These are phyloP conservation scores for Molossus alvarezi DNA, from an alignment of 2,797 vertebrate species.

Conservation along the genomic window DNA sequence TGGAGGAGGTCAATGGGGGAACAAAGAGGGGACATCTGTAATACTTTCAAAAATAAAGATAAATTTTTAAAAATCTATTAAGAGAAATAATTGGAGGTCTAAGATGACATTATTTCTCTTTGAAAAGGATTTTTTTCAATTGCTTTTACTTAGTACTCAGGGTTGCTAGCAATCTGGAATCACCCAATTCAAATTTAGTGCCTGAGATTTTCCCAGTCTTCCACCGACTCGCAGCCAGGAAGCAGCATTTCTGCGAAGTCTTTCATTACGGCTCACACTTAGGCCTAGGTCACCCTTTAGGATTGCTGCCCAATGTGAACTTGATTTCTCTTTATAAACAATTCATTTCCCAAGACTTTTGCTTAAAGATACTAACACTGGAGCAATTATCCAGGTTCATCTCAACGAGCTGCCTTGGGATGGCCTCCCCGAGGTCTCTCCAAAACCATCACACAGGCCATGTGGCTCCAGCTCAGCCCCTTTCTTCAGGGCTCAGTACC, in stretches of 20 bases:
- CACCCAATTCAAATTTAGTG: neutral
- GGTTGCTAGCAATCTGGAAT: neutral
- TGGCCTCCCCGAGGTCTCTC: conserved; percentile 4
- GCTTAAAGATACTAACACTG: neutral
- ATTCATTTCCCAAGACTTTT: conserved; percentile 46
- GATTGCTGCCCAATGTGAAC: neutral
- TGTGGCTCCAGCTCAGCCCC: neutral
- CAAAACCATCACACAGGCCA: conserved; percentile 46
- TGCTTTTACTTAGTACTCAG: neutral
- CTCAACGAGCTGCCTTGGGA: conserved; percentile 50
- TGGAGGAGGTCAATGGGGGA: too few species aligned
- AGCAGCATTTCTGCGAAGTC: neutral
- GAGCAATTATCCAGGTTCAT: conserved; percentile 59
- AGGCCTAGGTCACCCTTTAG: neutral
- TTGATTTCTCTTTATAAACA: conserved; percentile 48
- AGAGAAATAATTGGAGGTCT: neutral
- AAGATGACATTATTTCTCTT: neutral
- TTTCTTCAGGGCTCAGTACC: neutral
- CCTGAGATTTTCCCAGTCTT: neutral
- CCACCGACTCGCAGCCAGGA: neutral
- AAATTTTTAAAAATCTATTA: neutral
- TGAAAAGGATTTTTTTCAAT: neutral
- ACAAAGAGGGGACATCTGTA: too few species aligned
- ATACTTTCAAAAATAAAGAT: too few species aligned
- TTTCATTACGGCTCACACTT: neutral